Percentiles rank a stretch among this genome's conserved stretches.
Conservation (phyloP, 1,140 invertebrate species). For the Aphidius gifuensis region DNA sequence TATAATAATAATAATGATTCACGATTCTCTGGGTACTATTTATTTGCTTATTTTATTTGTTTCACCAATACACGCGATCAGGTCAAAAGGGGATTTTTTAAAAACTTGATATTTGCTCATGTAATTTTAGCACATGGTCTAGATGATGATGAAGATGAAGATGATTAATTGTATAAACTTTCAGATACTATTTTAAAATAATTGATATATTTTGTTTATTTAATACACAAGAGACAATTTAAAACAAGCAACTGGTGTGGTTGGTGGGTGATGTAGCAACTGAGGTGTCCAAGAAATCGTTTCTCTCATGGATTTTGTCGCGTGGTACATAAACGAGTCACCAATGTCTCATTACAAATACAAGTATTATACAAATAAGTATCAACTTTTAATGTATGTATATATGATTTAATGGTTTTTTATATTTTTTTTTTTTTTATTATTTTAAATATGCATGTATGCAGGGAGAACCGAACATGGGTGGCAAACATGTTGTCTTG, state of each 20-base stretch:
- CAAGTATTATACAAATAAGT: too few species aligned
- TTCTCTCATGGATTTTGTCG: slow-evolving; percentile 1
- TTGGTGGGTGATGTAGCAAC: slow-evolving; percentile 7
- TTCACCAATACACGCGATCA: slow-evolving; percentile 20
- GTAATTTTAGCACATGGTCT: too few species aligned
- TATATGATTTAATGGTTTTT: not conserved
- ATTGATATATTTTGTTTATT: not conserved
- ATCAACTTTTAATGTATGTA: not conserved
- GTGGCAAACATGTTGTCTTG: too few species aligned
- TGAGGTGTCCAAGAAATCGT: slow-evolving; percentile 8
- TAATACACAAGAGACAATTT: too few species aligned
- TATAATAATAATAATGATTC: not conserved
- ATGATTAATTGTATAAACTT: not conserved
- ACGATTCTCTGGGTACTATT: not conserved
- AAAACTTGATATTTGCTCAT: not conserved
- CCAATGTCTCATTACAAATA: not conserved
- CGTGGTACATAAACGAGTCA: not conserved
- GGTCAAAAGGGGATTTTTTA: slow-evolving; percentile 18
- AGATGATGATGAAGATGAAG: too few species aligned
- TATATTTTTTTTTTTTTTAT: not conserved
- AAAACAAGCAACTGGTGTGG: too few species aligned
- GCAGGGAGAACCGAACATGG: too few species aligned
- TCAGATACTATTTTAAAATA: not conserved
- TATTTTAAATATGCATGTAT: slow-evolving; percentile 4
- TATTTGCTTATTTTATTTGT: not conserved